Base-by-base conservation (phyloP, 2,113 vertebrate genomes). In the Buteo buteo region DNA sequence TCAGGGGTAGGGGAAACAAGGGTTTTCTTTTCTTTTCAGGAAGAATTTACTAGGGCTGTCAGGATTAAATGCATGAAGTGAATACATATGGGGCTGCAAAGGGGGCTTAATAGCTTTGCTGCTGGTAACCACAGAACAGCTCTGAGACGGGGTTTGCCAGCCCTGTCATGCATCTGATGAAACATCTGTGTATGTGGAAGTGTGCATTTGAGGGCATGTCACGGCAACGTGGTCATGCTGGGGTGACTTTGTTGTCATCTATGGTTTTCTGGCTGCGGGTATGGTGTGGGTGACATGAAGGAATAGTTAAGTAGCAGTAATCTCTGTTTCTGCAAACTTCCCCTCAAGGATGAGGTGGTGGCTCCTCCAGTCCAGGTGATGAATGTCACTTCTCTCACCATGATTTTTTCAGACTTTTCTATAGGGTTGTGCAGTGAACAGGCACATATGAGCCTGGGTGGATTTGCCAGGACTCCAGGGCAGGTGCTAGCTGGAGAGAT, bases 11-110 rank as follows among this genome's bases (percentile, higher is more conserved):
- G 79, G 93, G 67, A 80, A 95, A 85, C 82, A 72, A 61, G 83
- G 86, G 40, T 9, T 90, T 83, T 73, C 82, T 84, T 94, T 86
- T 81, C 80, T 96, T 90, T 97, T 91, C 86, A 65, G 80, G 49
- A 81, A 84, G 79, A 96, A 92, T 95, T 93, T 94, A 91, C 47
- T 81, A 10, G 71, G 64, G 59, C 93, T 96, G 87, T 91, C 89
- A 83, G 84, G 84, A 97, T 93, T 95, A 91, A 90, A 93, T n/a
- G 70, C 82, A 81, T 7, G 25, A 62, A 61, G 57, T 2, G 82
- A 86, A 96, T 66, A 47, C 74, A 25, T 70, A 47, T 73, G 89
- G 89, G 86, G 78, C 66, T 87, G 81, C 62, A 79, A 70, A 76
- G 61, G n/a, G 91, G 78, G 38, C 11, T 92, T 77, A 86, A 71